These are phyloP conservation scores for Amphiprion ocellaris DNA, from an alignment of 2,113 vertebrate species.

Conservation along the genomic window DNA sequence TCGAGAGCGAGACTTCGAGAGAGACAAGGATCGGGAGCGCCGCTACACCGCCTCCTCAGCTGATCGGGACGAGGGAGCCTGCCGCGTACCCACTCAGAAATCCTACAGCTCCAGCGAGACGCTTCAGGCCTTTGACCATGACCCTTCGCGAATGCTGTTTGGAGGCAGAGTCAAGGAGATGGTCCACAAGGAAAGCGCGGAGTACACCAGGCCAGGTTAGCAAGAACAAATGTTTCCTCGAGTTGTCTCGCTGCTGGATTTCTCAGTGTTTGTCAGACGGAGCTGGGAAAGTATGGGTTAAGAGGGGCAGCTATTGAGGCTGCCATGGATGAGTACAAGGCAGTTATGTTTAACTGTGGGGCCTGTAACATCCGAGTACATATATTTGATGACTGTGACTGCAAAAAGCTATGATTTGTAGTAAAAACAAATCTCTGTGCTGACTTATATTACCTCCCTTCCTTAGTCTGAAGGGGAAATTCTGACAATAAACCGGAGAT, in stretches of 20 bases:
- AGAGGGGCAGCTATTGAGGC: neutral
- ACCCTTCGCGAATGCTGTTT: constrained; percentile 92
- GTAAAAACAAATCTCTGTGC: too few species aligned
- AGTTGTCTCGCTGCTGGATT: neutral
- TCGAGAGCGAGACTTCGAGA: constrained; percentile 73
- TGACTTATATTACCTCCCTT: neutral
- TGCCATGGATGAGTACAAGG: neutral
- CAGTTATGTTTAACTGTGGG: neutral
- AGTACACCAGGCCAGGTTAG: constrained; percentile 94
- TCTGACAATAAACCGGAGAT: neutral
- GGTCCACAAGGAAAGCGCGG: constrained; percentile 92
- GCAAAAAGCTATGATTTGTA: neutral
- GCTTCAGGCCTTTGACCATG: constrained; percentile 97
- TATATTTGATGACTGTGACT: neutral
- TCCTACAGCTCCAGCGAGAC: constrained; percentile 99
- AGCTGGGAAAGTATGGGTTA: constrained; percentile 1
- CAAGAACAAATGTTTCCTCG: constrained; percentile 15
- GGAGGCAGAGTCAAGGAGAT: constrained; percentile 94
- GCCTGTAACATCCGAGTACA: neutral
- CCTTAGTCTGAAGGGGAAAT: neutral
- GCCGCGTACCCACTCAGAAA: constrained; percentile 96
- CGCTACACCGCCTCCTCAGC: constrained; percentile 91
- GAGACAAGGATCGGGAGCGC: constrained; percentile 80
- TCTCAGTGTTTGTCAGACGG: neutral
- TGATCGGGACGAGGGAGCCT: constrained; percentile 88